Evolutionary conservation across 2,113 vertebrate genomes (phyloP).

Genomic region (Pogonocichla stellata): DNA sequence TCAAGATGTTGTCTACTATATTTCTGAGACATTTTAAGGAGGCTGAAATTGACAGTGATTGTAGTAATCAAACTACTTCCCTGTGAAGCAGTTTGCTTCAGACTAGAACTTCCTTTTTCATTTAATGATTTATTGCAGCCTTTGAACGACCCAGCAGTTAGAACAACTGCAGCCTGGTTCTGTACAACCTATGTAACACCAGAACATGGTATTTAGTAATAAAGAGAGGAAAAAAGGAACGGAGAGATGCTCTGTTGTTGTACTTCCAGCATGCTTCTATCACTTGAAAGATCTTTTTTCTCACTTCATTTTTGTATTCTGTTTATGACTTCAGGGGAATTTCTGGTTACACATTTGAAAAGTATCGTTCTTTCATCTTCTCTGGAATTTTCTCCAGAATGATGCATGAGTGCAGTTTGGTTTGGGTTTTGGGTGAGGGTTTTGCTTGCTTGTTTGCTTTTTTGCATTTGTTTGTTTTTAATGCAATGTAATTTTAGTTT

Average conservation of each 20-base stretch:
- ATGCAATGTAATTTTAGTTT: background rate
- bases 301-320: background rate
- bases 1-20: constrained; percentile 32
- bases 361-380: background rate
- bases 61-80: constrained; percentile 47
- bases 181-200: background rate
- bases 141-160: background rate
- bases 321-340: background rate
- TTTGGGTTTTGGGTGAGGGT: fast-evolving
- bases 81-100: constrained; percentile 22
- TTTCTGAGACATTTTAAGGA: constrained; percentile 44
- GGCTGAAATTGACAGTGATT: constrained; percentile 51
- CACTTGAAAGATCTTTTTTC: background rate
- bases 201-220: background rate
- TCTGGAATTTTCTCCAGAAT: background rate
- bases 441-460: background rate
- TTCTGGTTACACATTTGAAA: background rate
- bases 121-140: constrained; percentile 19
- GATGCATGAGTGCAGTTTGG: background rate
- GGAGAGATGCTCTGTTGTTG: background rate
- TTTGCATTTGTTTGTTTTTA: background rate
- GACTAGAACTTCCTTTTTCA: constrained; percentile 28
- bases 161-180: background rate
- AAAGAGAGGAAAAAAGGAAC: background rate
- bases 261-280: background rate